Percentiles rank a stretch among this genome's conserved stretches.
Conservation (phyloP, 2,113 vertebrate genomes). For the Dendropsophus ebraccatus region DNA sequence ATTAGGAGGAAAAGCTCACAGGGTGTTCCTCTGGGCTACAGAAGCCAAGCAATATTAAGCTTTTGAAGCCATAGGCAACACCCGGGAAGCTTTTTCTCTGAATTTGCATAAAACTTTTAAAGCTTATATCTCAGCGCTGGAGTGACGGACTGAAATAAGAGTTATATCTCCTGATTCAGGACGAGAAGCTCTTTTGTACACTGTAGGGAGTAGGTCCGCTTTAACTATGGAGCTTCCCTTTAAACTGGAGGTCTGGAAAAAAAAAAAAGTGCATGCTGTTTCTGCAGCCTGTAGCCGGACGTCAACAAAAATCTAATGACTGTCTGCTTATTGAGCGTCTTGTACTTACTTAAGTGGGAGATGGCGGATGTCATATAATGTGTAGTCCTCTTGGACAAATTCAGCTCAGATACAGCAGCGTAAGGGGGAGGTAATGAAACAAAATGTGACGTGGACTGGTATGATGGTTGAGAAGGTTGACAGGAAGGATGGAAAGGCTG, state of each 20-base stretch:
- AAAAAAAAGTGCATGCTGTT: neutral
- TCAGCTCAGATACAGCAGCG: constrained; percentile 83
- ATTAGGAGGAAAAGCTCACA: too few species aligned
- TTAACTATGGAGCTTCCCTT: neutral
- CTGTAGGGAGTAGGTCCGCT: neutral
- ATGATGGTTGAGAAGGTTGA: constrained; percentile 76
- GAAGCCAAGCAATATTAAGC: too few species aligned
- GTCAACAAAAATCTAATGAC: constrained; percentile 18
- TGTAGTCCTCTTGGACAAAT: constrained; percentile 84
- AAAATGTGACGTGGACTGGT: constrained; percentile 73
- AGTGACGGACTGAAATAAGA: too few species aligned
- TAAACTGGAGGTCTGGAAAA: neutral
- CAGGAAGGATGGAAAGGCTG: constrained; percentile 67
- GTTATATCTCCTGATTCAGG: too few species aligned
- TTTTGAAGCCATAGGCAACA: too few species aligned
- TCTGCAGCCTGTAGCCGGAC: neutral
- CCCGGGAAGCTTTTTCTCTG: too few species aligned
- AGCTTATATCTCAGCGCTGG: too few species aligned
- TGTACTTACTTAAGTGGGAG: constrained; percentile 89
- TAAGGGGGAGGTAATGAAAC: constrained; percentile 82
- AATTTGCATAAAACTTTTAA: too few species aligned
- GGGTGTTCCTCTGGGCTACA: too few species aligned
- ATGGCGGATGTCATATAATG: constrained; percentile 81
- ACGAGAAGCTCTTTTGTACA: neutral
- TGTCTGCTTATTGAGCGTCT: constrained; percentile 55